Evolutionary conservation across 1,140 invertebrate species (phyloP), one percentile per base, ranked within the genome.

Genomic region (Aphelenchoides besseyi): DNA sequence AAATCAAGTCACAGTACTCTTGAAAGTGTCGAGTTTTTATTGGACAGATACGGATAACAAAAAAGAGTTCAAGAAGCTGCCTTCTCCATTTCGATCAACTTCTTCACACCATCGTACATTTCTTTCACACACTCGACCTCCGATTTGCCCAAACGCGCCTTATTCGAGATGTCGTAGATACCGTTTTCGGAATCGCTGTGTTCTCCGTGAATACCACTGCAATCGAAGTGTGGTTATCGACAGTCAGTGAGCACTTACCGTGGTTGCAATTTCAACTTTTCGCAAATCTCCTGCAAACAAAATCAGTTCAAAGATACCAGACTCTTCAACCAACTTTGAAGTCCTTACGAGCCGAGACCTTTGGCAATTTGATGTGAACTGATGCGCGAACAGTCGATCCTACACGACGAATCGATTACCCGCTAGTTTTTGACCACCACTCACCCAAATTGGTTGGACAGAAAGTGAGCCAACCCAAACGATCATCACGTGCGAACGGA

Each of bases 291-390:
- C 84, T 68, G 62, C 3, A 73, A 72, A 12, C 3, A 62, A 0
- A 23, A 18, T 12, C 2, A 26, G 32, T 66, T 37, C 16, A 26
- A 32, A 59, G 37, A 54, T 29, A 53, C n/a, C 30, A 28, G 18
- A 9, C 67, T 30, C 30, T 32, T n/a, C n/a, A n/a, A 66, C 85
- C 18, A 8, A 93, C 92, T 84, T 97, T 93, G 80, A 97, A 89
- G 85, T 90, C 89, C 83, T 89, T 90, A 88, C 96, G 91, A 67
- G 92, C 90, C 53, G 92, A 92, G 78, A 97, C 88, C 86, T 95
- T 95, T 70, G 95, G 95, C 75, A 98, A 88, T 87, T 93, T 93
- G 86, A 98, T 96, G 89, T 97, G 95, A 78, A 98, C 95, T 30
- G 93, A 95, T n/a, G 95, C 95, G 77, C 95, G 91, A 68, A 98